phyloP scores from a whole-genome alignment of 2,797 vertebrate genomes.

The Chaunax sp. region DNA sequence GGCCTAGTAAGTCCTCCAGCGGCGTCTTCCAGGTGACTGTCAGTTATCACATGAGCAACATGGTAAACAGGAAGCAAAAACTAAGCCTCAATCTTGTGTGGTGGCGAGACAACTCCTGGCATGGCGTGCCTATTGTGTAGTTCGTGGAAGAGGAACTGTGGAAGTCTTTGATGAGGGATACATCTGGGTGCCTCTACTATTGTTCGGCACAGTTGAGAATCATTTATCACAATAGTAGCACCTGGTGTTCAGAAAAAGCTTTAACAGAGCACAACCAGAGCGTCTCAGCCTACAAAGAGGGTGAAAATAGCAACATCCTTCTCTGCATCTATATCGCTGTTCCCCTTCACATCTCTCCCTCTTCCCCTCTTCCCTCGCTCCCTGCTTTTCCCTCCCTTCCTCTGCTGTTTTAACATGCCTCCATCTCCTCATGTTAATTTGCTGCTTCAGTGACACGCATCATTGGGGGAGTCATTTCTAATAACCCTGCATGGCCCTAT shows the following conservation, averaged over 20 bases:
- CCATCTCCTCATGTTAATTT: constrained; percentile 86
- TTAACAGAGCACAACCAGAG: constrained; percentile 56
- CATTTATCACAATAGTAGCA: constrained; percentile 75
- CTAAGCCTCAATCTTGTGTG: constrained; percentile 42
- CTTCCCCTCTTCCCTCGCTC: constrained; percentile 31
- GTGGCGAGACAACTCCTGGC: constrained; percentile 44
- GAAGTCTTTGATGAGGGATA: constrained; percentile 65
- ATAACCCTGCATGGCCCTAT: constrained; percentile 74
- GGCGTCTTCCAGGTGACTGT: constrained; percentile 53
- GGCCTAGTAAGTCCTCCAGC: constrained; percentile 21
- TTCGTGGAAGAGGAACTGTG: constrained; percentile 54
- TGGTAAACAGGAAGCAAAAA: constrained; percentile 59
- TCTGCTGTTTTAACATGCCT: constrained; percentile 71
- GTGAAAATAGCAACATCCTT: constrained; percentile 72
- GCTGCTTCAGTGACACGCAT: constrained; percentile 88
- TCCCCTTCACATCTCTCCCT: constrained; percentile 26
- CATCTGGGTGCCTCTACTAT: constrained; percentile 64
- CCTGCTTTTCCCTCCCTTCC: constrained; percentile 34
- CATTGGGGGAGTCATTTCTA: constrained; percentile 84
- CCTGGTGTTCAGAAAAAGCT: constrained; percentile 67
- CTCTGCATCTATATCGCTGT: constrained; percentile 53
- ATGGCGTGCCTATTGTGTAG: constrained; percentile 52
- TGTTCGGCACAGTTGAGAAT: constrained; percentile 67
- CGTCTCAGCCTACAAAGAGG: constrained; percentile 65
- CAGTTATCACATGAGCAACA: constrained; percentile 48